Percentiles rank a stretch among this genome's conserved stretches.
Conservation (phyloP, 1,140 invertebrate species). For the Eriosoma lanigerum region DNA sequence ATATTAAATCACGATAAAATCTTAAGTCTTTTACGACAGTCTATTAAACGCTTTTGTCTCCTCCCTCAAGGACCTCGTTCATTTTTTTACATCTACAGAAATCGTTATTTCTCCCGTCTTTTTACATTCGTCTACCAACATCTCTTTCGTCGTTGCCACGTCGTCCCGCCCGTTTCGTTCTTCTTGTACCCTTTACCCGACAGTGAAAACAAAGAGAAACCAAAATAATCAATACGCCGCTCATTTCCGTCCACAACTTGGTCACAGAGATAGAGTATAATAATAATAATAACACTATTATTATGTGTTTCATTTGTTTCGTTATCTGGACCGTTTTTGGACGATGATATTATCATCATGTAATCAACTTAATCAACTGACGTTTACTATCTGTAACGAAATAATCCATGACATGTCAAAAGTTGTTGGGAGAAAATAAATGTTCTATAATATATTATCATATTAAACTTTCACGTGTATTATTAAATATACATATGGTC, state of each 20-base stretch:
- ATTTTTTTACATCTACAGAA: constrained; percentile 41
- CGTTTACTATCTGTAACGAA: neutral
- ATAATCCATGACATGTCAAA: neutral
- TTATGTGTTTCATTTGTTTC: constrained; percentile 16
- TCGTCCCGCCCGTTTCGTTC: neutral
- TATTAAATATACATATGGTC: neutral
- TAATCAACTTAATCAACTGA: neutral
- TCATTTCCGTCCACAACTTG: neutral
- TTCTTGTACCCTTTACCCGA: neutral
- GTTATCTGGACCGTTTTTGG: neutral
- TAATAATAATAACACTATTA: constrained; percentile 36
- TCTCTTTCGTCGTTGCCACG: neutral
- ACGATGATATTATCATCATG: neutral
- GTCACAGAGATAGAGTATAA: too few relatives aligned
- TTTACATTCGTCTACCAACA: neutral
- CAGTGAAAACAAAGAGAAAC: constrained; percentile 33
- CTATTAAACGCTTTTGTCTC: constrained; percentile 41
- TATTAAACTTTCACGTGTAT: neutral
- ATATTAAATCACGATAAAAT: constrained; percentile 51
- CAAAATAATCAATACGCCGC: constrained; percentile 42
- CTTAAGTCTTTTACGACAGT: constrained; percentile 47
- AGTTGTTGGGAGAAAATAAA: neutral
- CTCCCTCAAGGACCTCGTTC: constrained; percentile 22
- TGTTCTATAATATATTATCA: neutral
- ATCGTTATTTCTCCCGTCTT: constrained; percentile 40